A percentile compares a stretch with the other conserved stretches of the same genome.
phyloP scores from a whole-genome alignment of 2,888 invertebrate species.

The Drosophila merina region DNA sequence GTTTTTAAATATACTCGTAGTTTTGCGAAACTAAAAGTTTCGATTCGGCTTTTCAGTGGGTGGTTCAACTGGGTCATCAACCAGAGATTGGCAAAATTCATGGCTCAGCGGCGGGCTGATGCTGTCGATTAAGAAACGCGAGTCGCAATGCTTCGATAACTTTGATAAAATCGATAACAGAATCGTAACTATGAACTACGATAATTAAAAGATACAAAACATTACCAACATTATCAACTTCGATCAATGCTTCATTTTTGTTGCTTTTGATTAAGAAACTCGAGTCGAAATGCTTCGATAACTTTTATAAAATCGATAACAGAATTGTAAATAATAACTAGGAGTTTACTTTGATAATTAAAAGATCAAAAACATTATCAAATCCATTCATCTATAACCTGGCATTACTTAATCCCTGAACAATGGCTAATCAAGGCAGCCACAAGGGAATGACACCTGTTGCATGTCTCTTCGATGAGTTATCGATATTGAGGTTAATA shows the following conservation, averaged over 20 bases:
- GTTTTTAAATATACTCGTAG: not conserved
- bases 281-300: not conserved
- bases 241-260: no score
- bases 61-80: conserved; percentile 19
- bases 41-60: conserved; percentile 17
- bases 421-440: conserved; percentile 34
- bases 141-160: not conserved
- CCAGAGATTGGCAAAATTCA: conserved; percentile 13
- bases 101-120: conserved; percentile 8
- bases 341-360: not conserved
- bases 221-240: not conserved
- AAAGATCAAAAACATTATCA: not conserved
- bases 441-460: conserved; percentile 15
- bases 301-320: not conserved
- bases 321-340: no score
- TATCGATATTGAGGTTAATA: conserved; percentile 41
- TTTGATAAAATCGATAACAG: not conserved
- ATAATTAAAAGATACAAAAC: not conserved
- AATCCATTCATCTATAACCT: conserved; percentile 2
- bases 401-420: conserved; percentile 9
- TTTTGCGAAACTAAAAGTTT: conserved; percentile 42
- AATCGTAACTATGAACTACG: no score
- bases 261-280: no score
- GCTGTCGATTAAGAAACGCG: not conserved
- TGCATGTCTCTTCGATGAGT: conserved; percentile 19